Percentiles rank a stretch among this genome's conserved stretches.
Conservation (phyloP, 1,140 invertebrate species). For the Psilanteris sp. region DNA sequence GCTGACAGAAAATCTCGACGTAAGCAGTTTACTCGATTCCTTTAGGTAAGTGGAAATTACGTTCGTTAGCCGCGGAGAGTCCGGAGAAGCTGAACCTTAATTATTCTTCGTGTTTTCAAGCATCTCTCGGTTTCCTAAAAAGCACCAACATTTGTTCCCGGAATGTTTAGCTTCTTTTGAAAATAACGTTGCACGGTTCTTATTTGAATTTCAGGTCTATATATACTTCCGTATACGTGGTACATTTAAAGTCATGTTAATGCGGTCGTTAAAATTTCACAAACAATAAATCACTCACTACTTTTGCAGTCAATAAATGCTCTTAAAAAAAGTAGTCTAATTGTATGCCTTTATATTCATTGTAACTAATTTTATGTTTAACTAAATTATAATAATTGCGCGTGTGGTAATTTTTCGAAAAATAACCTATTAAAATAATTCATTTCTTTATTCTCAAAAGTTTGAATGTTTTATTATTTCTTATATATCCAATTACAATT, state of each 20-base stretch:
- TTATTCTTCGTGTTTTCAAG: slow-evolving; percentile 36
- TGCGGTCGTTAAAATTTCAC: too few species aligned
- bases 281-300: background rate
- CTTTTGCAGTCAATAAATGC: background rate
- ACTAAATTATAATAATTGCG: too few species aligned
- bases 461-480: too few species aligned
- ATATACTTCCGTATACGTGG: background rate
- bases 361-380: too few species aligned
- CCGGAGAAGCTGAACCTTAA: slow-evolving; percentile 40
- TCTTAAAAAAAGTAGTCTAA: too few species aligned
- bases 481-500: too few species aligned
- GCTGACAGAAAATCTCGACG: slow-evolving; percentile 52
- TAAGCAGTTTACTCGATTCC: slow-evolving; percentile 58
- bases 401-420: too few species aligned
- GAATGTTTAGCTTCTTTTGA: slow-evolving; percentile 17
- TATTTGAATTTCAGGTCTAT: too few species aligned
- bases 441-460: too few species aligned
- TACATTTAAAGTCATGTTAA: background rate
- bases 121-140: slow-evolving; percentile 13
- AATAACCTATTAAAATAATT: too few species aligned
- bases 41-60: slow-evolving; percentile 52
- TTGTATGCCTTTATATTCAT: too few species aligned
- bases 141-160: slow-evolving; percentile 23
- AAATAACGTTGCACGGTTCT: slow-evolving; percentile 5
- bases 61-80: slow-evolving; percentile 34